Conservation (phyloP, 92 coral and sea anemone species). For the Zoanthus solanderi region DNA sequence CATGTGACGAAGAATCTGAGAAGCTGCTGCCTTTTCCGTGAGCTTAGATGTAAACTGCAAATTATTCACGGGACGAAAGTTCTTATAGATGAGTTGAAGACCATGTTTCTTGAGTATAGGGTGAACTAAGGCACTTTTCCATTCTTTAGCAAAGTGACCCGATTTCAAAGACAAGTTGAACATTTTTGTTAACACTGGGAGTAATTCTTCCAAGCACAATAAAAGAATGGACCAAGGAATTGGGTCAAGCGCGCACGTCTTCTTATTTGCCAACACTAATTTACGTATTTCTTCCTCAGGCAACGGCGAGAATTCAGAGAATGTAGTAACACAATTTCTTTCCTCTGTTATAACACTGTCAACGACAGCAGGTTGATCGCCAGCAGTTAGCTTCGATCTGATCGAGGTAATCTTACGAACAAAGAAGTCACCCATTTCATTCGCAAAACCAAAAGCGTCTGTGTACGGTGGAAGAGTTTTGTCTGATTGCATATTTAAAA, state of each 20-base stretch:
- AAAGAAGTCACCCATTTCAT: conserved; percentile 56
- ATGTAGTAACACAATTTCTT: background rate
- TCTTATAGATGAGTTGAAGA: background rate
- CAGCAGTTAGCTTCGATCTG: conserved; percentile 39
- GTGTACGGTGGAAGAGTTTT: conserved; percentile 49
- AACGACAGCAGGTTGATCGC: conserved; percentile 1
- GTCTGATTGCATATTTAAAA: conserved; percentile 41
- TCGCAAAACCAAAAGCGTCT: conserved; percentile 42
- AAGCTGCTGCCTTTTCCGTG: conserved; percentile 32
- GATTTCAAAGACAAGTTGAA: background rate
- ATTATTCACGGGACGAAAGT: background rate
- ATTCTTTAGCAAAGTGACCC: background rate
- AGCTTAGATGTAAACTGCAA: background rate
- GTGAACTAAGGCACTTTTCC: background rate
- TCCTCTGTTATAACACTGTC: background rate
- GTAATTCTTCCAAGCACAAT: background rate
- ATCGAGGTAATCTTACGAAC: conserved; percentile 51
- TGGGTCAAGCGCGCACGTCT: background rate
- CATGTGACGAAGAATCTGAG: conserved; percentile 41
- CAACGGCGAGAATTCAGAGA: background rate
- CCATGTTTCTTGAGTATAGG: background rate
- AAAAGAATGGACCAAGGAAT: too few relatives aligned
- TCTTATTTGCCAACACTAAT: background rate
- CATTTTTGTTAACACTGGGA: background rate
- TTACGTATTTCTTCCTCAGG: background rate